Base-by-base conservation (phyloP, 2,888 invertebrate genomes). In the Melanophora roralis region DNA sequence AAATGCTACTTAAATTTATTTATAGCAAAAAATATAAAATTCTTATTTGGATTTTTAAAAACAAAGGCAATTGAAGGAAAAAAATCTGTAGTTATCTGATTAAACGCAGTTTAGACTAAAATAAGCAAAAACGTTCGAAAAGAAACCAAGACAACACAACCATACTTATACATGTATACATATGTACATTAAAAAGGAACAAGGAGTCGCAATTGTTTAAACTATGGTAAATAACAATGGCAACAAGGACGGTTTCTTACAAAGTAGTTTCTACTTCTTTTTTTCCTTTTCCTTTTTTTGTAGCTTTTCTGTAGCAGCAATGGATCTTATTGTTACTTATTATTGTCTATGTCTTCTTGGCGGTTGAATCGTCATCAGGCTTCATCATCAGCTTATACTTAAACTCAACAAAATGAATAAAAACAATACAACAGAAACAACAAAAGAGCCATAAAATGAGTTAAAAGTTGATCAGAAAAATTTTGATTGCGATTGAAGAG, bases 11-110 rank as follows among this genome's bases (percentile, higher is more conserved):
- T 75, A 45, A 71, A 65, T 14, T 51, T 27, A 5, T 74, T 59
- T 59, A 74, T 60, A 45, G 47, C 45, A 72, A 67, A 76, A 72
- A 43, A 27, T 27, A 73, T 64, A 73, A 78, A 43, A 27, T 53
- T 68, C 59, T 60, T 60, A 51, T 21, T 36, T 71, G 14, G 16
- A 9, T 60, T 43, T 53, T 53, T 16, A 71, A 65, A 60, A 75
- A 78, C 76, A 76, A 78, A 74, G 74, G 77, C 45, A 43, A 27
- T 2, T 21, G n/a, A 0, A 38, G 12, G 38, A 57, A 57, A 32
- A 59, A 65, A 79, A 71, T 27, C 27, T 51, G 57, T 76, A 83
- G 82, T 84, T 84, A 84, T 84, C 84, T 84, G 84, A 84, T 84
- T 83, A 83, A 84, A 82, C 75, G 82, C 82, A 81, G 83, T 81